Conservation (phyloP, 2,888 invertebrate species). For the Melinaea menophilus region DNA sequence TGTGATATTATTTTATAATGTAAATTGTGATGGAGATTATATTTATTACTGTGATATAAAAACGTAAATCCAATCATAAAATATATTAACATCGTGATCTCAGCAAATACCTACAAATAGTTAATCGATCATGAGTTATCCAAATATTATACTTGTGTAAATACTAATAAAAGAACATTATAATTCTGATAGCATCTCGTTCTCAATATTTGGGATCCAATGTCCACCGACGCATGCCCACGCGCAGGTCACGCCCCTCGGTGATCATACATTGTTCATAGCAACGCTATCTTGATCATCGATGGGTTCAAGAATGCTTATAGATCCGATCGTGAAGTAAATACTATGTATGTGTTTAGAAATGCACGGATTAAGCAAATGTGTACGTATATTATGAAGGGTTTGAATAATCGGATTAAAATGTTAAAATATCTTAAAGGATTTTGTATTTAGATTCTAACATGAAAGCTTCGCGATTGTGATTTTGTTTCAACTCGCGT, state of each 20-base stretch:
- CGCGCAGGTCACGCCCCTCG: conserved; percentile 64
- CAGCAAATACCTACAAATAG: conserved; percentile 16
- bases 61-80: conserved; percentile 14
- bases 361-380: conserved; percentile 5
- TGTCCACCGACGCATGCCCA: conserved; percentile 71
- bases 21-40: too few relatives aligned
- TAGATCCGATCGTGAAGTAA: conserved; percentile 35
- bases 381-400: too few relatives aligned
- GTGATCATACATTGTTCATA: conserved; percentile 48
- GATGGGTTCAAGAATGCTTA: conserved; percentile 42
- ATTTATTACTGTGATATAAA: too few relatives aligned
- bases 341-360: conserved; percentile 21
- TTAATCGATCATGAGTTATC: conserved; percentile 37
- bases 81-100: conserved; percentile 9
- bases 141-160: conserved; percentile 56
- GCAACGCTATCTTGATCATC: conserved; percentile 54
- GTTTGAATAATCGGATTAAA: too few relatives aligned
- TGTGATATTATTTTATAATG: too few relatives aligned
- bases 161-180: conserved; percentile 73
- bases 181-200: conserved; percentile 71
- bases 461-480: not conserved
- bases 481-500: not conserved
- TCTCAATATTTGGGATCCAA: conserved; percentile 64
- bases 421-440: too few relatives aligned
- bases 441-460: too few relatives aligned